A percentile compares a stretch with the other conserved stretches of the same genome.
Evolutionary conservation across 2,113 vertebrate genomes (phyloP).

Genomic region (Semnornis frantzii): DNA sequence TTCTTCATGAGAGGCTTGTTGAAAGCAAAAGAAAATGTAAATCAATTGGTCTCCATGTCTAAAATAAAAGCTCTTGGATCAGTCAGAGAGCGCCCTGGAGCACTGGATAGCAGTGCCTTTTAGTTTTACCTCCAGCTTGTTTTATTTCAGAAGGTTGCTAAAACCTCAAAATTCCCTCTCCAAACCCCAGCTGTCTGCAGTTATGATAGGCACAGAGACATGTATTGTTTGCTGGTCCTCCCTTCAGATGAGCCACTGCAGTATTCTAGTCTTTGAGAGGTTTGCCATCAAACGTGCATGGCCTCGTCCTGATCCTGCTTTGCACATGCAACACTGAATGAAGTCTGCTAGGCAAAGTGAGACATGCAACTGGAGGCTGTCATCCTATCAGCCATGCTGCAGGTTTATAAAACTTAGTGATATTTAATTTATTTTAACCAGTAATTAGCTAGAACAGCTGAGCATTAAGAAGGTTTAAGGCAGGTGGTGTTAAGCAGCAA

Average conservation of each 20-base stretch:
- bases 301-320: neutral
- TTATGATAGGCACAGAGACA: neutral
- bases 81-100: neutral
- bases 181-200: neutral
- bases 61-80: slow-evolving; percentile 68
- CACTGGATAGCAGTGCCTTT: neutral
- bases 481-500: neutral
- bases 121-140: slow-evolving; percentile 11
- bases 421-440: neutral
- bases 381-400: neutral
- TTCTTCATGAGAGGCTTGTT: slow-evolving; percentile 14
- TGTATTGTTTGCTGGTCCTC: neutral
- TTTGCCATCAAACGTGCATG: neutral
- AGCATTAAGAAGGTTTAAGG: neutral
- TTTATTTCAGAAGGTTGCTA: slow-evolving; percentile 4
- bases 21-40: slow-evolving; percentile 38
- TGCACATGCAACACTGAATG: accelerated
- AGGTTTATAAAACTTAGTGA: neutral
- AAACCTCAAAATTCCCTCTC: neutral
- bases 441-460: neutral
- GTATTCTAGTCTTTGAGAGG: neutral
- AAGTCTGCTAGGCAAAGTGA: neutral
- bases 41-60: slow-evolving; percentile 71
- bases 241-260: neutral
- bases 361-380: neutral